phyloP scores from a whole-genome alignment of 2,797 vertebrate species.

The Chaenodraco wilsoni region DNA sequence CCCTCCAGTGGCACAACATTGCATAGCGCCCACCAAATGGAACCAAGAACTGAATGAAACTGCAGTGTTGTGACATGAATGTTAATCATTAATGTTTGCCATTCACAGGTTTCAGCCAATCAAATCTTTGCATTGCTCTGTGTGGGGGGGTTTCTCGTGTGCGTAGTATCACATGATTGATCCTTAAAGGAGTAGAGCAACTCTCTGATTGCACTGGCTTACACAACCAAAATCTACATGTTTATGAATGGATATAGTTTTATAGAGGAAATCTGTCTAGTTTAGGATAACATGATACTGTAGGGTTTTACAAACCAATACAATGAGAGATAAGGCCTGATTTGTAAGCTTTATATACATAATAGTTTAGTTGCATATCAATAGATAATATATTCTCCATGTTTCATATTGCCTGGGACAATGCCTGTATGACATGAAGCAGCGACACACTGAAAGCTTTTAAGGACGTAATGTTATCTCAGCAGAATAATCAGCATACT shows the following conservation, averaged over 20 bases:
- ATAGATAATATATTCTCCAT: slow-evolving; percentile 55
- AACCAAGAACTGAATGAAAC: slow-evolving; percentile 67
- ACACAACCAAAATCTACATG: slow-evolving; percentile 31
- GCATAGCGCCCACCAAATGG: slow-evolving; percentile 21
- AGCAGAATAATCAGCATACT: slow-evolving; percentile 67
- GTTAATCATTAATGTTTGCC: slow-evolving; percentile 64
- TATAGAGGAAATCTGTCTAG: slow-evolving; percentile 44
- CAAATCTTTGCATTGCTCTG: slow-evolving; percentile 53
- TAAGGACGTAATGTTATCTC: slow-evolving; percentile 67
- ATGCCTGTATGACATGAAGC: slow-evolving; percentile 52
- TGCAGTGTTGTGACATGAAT: slow-evolving; percentile 77
- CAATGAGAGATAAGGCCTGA: slow-evolving; percentile 28
- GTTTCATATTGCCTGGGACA: slow-evolving; percentile 59
- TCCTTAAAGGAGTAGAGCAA: slow-evolving; percentile 59
- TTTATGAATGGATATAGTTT: slow-evolving; percentile 63
- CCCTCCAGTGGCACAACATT: slow-evolving; percentile 63
- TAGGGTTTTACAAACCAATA: slow-evolving; percentile 27
- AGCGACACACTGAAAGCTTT: slow-evolving; percentile 64
- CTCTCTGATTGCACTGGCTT: slow-evolving; percentile 28
- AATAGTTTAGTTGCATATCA: slow-evolving; percentile 55
- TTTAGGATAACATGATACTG: slow-evolving; percentile 32
- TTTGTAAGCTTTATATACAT: slow-evolving; percentile 62
- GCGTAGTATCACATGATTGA: slow-evolving; percentile 47
- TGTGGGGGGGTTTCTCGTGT: slow-evolving; percentile 34
- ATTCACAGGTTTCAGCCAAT: slow-evolving; percentile 76